Evolutionary conservation across 2,888 invertebrate species (phyloP).

Genomic region (Didymodactylos carnosus): DNA sequence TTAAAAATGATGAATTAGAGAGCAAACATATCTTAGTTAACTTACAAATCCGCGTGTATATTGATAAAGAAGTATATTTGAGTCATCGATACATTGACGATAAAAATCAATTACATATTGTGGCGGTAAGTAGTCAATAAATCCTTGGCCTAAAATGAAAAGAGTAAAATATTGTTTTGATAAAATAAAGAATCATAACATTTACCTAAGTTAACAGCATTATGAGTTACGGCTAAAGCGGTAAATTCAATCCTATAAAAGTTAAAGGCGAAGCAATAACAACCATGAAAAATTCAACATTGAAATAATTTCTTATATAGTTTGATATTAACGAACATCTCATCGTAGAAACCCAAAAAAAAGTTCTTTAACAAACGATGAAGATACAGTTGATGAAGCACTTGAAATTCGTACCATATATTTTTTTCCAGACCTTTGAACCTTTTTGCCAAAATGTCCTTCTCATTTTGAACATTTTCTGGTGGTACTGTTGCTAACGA

Average conservation of each 20-base stretch:
- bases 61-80: conserved; percentile 61
- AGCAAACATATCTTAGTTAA: conserved; percentile 19
- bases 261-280: neutral
- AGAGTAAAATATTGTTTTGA: neutral
- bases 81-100: conserved; percentile 43
- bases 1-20: neutral
- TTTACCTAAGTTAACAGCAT: conserved; percentile 74
- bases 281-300: neutral
- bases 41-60: conserved; percentile 82
- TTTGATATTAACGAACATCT: too few species aligned
- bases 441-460: neutral
- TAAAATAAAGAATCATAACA: neutral
- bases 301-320: neutral
- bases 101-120: conserved; percentile 58
- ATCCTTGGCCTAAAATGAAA: conserved; percentile 42
- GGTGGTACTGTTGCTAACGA: too few species aligned
- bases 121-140: conserved; percentile 68
- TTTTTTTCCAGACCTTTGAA: neutral
- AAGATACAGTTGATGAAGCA: too few species aligned
- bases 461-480: too few species aligned
- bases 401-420: neutral
- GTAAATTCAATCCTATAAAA: conserved; percentile 70
- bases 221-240: conserved; percentile 55
- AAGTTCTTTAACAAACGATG: too few species aligned
- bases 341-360: too few species aligned